Conservation (phyloP, 2,888 invertebrate species). For the Andricus quercusramuli region DNA sequence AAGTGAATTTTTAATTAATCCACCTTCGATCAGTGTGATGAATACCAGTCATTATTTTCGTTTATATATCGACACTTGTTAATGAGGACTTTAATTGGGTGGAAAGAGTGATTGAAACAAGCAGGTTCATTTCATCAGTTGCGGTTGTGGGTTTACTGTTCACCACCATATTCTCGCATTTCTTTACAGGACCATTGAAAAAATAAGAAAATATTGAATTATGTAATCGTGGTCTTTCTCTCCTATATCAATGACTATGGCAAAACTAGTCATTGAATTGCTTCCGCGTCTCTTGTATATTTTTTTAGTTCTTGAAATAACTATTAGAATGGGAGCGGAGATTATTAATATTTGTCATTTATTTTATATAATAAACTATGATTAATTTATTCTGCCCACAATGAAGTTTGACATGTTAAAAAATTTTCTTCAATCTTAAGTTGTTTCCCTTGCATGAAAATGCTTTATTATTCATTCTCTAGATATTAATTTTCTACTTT, state of each 20-base stretch:
- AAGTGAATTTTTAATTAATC: neutral
- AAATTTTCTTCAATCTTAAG: neutral
- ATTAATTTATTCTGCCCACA: neutral
- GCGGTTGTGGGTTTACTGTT: neutral
- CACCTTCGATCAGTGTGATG: neutral
- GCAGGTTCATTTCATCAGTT: conserved; percentile 19
- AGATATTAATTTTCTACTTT: too few species aligned
- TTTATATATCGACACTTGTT: conserved; percentile 2
- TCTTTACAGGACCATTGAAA: neutral
- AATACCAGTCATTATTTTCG: neutral
- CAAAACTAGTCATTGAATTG: neutral
- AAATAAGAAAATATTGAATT: neutral
- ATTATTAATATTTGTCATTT: neutral
- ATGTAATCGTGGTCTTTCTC: neutral
- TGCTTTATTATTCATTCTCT: too few species aligned
- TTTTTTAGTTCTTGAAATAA: neutral
- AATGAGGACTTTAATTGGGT: neutral
- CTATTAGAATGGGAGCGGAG: neutral
- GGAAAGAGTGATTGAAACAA: conserved; percentile 12
- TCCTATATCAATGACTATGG: neutral
- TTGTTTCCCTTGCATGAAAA: too few species aligned
- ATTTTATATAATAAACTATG: too few species aligned
- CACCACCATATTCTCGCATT: neutral
- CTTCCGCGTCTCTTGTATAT: neutral
- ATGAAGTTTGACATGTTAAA: neutral